Conservation (phyloP, 2,797 vertebrate species). For the Syndactyla subalaris region DNA sequence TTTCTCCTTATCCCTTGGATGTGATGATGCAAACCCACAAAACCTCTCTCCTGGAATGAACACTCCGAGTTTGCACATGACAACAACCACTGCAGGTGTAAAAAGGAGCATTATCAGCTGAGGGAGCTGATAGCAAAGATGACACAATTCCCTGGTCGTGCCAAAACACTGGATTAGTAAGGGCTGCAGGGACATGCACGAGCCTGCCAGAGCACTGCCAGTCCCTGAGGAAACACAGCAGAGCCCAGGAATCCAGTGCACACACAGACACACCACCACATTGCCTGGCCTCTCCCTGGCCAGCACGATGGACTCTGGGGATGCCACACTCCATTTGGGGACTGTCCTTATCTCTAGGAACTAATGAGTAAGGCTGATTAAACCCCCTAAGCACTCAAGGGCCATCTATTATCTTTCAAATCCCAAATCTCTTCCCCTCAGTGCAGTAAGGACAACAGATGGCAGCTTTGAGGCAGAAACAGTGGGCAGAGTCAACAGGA, state of each 20-base stretch:
- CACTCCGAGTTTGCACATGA: background rate
- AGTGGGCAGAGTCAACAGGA: background rate
- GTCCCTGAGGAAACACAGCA: background rate
- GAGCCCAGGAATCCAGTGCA: background rate
- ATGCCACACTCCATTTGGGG: background rate
- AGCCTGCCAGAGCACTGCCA: background rate
- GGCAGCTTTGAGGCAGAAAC: background rate
- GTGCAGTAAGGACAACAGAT: background rate
- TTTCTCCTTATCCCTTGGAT: background rate
- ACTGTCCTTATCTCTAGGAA: background rate
- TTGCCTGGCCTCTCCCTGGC: background rate
- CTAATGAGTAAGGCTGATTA: background rate
- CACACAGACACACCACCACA: background rate
- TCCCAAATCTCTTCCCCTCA: background rate
- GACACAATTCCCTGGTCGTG: background rate
- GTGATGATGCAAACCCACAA: background rate
- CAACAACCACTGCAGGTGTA: background rate
- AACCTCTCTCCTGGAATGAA: background rate
- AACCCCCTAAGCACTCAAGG: background rate
- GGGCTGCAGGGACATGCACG: accelerated
- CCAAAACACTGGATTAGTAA: background rate
- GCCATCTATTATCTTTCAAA: background rate
- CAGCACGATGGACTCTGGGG: background rate
- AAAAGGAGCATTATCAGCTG: background rate
- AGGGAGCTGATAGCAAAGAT: background rate